Percentiles rank a stretch among this genome's conserved stretches.
phyloP scores from a whole-genome alignment of 2,888 invertebrate species.

The Nomada flava region DNA sequence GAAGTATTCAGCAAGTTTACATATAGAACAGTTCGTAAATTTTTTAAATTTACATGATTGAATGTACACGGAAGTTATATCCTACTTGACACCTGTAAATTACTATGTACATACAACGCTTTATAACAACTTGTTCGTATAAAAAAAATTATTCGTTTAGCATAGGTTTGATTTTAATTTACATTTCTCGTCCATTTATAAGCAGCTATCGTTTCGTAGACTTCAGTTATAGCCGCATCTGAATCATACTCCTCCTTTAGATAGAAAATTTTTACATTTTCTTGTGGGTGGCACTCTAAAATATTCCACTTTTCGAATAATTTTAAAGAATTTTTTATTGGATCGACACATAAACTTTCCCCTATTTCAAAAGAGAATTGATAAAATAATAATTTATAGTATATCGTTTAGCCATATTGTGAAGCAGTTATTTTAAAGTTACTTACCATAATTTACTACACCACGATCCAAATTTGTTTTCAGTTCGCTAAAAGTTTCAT shows the following conservation, averaged over 20 bases:
- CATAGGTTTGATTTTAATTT: constrained; percentile 65
- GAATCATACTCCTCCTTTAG: constrained; percentile 79
- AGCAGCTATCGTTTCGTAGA: constrained; percentile 78
- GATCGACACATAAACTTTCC: constrained; percentile 94
- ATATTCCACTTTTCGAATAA: constrained; percentile 93
- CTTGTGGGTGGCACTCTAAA: constrained; percentile 86
- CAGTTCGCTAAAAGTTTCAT: constrained; percentile 88
- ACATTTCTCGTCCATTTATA: constrained; percentile 80
- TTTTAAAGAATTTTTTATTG: constrained; percentile 93
- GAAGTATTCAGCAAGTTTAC: constrained; percentile 24
- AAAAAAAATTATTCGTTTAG: constrained; percentile 44
- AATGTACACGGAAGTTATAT: constrained; percentile 17
- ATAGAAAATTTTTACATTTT: constrained; percentile 79
- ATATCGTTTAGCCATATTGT: not conserved
- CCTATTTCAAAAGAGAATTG: constrained; percentile 85
- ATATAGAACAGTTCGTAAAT: constrained; percentile 13
- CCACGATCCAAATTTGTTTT: constrained; percentile 87
- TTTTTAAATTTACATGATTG: constrained; percentile 14
- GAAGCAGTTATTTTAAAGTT: not conserved
- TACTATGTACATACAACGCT: constrained; percentile 57
- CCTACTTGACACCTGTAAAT: constrained; percentile 27
- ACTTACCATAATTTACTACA: constrained; percentile 87
- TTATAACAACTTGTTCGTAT: constrained; percentile 30
- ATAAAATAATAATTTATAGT: constrained; percentile 2
- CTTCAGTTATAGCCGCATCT: constrained; percentile 73